phyloP scores from a whole-genome alignment of 2,888 invertebrate species.

The Nipponacmea schrenckii region DNA sequence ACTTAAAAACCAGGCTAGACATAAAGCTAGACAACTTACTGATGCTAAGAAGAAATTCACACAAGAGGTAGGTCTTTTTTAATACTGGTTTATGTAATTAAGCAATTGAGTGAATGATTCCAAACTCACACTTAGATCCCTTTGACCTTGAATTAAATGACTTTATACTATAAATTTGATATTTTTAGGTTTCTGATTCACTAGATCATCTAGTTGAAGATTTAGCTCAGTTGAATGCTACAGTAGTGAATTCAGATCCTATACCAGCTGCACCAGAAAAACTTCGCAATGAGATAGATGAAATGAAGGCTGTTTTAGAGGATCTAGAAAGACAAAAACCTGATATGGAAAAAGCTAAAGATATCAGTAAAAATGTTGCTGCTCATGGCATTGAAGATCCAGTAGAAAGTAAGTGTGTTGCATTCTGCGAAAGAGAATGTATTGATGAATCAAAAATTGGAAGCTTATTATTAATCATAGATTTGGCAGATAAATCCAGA shows the following conservation, averaged over 20 bases:
- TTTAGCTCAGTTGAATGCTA: constrained; percentile 58
- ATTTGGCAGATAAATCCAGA: too few species aligned
- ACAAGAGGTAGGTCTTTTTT: constrained; percentile 51
- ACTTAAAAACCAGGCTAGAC: constrained; percentile 56
- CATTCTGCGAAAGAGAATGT: too few species aligned
- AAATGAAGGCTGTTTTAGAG: constrained; percentile 58
- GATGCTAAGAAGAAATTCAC: constrained; percentile 59
- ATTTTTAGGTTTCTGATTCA: constrained; percentile 57
- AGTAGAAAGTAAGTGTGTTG: constrained; percentile 47
- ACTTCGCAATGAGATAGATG: constrained; percentile 63
- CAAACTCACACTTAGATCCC: too few species aligned
- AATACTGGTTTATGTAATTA: neutral
- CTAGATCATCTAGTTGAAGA: constrained; percentile 64
- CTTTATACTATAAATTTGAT: neutral
- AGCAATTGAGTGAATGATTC: too few species aligned
- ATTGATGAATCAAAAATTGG: too few species aligned
- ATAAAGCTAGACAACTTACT: constrained; percentile 59
- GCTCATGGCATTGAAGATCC: constrained; percentile 54
- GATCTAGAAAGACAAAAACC: constrained; percentile 55
- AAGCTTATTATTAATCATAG: too few species aligned
- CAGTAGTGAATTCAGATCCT: constrained; percentile 61
- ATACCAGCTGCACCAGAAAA: constrained; percentile 62
- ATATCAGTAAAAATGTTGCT: constrained; percentile 47
- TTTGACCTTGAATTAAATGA: too few species aligned
- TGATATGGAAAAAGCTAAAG: constrained; percentile 54